Evolutionary conservation across 1,140 invertebrate species (phyloP), one percentile per base, ranked within the genome.

Genomic region (Drosophila sturtevanti): DNA sequence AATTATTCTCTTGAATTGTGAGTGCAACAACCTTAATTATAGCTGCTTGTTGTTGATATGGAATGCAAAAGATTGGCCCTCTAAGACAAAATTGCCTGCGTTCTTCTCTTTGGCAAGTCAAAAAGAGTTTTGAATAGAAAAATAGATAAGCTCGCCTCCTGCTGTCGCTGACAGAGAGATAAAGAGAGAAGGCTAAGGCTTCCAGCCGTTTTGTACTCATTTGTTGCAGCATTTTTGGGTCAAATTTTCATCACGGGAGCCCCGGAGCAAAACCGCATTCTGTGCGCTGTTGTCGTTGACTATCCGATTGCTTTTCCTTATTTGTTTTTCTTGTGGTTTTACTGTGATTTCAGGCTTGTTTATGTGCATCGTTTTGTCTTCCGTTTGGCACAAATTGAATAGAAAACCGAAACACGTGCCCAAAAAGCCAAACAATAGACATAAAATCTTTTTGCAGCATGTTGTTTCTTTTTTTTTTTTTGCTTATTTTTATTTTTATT

Each of bases 301-400:
- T 21, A 48, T 21, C 41, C 7, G 16, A 4, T 48, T 18, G 18
- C 4, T 3, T 48, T 48, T 5, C 10, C 3, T 11, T 12, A 12
- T 14, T 5, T 16, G 12, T 14, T 48, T 10, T 48, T 48, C 21
- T 21, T 21, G 41, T 18, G 4, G 41, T 16, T 16, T 31, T 44
- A 16, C 41, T 44, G 41, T 44, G 41, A 44, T 44, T 44, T 16
- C 6, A 44, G 41, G 41, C 14, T 16, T 44, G 41, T 48, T 48
- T 48, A 48, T 48, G 41, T 21, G 12, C 54, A 56, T 56, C 31
- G 14, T 56, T 35, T 35, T 56, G 27, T 18, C 27, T 56, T 56
- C 54, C 27, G 31, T 56, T 31, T 31, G 14, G 31, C 54, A 31
- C 75, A 82, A 87, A 86, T 86, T 86, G 79, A 82, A 86, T 82